Percentiles rank a stretch among this genome's conserved stretches.
Conservation (phyloP, 2,888 invertebrate species). For the Chaitophorus viminalis region DNA sequence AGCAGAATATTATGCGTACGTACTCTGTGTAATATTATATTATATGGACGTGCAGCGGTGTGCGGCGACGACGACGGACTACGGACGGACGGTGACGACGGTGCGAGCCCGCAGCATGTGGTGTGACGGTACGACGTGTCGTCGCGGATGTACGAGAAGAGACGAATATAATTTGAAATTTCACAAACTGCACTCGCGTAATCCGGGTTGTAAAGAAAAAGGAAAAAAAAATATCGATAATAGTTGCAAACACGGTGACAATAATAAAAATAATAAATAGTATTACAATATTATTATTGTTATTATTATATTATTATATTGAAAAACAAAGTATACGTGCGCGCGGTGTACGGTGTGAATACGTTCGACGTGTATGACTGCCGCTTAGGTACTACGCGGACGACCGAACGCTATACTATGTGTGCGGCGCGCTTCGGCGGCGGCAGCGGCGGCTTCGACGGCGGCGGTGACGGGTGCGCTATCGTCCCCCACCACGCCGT, state of each 20-base stretch:
- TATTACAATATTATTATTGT: neutral
- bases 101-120: neutral
- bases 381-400: conserved; percentile 29
- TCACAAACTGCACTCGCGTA: neutral
- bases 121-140: no score
- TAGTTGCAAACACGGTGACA: neutral
- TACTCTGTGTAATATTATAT: no score
- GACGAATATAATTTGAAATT: no score
- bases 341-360: neutral
- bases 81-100: neutral
- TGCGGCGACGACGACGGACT: neutral
- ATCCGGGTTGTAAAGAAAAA: no score
- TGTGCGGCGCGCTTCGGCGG: neutral
- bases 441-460: conserved; percentile 2
- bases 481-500: conserved; percentile 11
- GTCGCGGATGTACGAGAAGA: no score
- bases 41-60: no score
- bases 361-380: conserved; percentile 10
- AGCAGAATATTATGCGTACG: no score
- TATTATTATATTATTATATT: no score
- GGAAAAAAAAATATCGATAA: neutral
- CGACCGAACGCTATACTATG: neutral
- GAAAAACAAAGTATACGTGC: neutral
- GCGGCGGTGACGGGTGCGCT: neutral
- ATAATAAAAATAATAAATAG: neutral